Evolutionary conservation across 1,140 invertebrate genomes (phyloP).

Genomic region (Zaprionus ornatus): DNA sequence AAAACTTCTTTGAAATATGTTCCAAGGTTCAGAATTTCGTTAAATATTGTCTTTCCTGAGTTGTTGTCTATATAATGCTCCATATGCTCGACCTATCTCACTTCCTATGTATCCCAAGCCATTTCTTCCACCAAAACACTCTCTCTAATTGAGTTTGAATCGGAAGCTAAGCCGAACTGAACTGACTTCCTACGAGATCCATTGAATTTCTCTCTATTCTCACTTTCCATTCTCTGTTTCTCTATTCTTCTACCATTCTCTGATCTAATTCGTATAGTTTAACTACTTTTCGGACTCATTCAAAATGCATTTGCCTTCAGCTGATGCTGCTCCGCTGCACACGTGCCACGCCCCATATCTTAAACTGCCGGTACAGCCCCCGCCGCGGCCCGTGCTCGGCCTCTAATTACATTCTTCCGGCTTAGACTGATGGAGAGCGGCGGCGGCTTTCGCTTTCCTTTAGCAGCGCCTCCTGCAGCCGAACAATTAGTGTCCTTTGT

Average conservation of each 20-base stretch:
- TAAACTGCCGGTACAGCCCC: conserved; percentile 31
- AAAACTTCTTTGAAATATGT: too few relatives aligned
- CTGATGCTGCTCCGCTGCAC: conserved; percentile 29
- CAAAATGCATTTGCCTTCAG: conserved; percentile 24
- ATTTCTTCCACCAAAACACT: neutral
- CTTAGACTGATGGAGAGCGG: conserved; percentile 35
- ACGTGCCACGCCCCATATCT: conserved; percentile 54
- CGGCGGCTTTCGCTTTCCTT: conserved; percentile 69
- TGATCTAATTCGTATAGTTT: conserved; percentile 10
- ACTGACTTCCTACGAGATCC: neutral
- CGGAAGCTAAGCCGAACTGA: neutral
- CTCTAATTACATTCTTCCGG: conserved; percentile 80
- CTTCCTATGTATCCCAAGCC: too few relatives aligned
- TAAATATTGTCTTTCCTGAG: too few relatives aligned
- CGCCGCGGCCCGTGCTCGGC: conserved; percentile 48
- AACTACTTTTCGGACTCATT: conserved; percentile 26
- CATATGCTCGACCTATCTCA: too few relatives aligned
- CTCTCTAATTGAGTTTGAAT: neutral
- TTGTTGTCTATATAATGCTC: too few relatives aligned
- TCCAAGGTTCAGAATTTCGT: too few relatives aligned
- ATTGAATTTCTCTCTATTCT: conserved; percentile 1
- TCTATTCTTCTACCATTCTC: neutral
- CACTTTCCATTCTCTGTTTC: neutral
- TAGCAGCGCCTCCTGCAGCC: conserved; percentile 35
- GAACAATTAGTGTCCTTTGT: conserved; percentile 76